Evolutionary conservation across 2,113 vertebrate genomes (phyloP).

Genomic region (Origma solitaria): DNA sequence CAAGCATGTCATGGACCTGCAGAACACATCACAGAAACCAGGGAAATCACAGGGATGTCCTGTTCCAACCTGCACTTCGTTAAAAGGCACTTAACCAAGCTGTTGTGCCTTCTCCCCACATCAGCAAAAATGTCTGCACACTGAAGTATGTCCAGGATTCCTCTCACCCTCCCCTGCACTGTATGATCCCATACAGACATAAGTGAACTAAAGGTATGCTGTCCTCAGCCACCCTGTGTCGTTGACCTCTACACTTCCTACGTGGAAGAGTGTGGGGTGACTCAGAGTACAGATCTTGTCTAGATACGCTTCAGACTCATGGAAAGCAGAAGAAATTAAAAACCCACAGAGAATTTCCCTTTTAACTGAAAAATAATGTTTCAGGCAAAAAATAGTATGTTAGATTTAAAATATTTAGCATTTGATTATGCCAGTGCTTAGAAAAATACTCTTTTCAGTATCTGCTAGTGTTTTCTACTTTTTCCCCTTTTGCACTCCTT

Average conservation of each 20-base stretch:
- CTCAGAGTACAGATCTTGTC: background rate
- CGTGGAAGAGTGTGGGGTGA: fast-evolving
- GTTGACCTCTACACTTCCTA: background rate
- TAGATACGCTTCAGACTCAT: background rate
- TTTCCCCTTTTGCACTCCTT: background rate
- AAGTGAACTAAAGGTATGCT: background rate
- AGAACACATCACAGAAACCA: background rate
- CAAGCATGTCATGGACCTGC: background rate
- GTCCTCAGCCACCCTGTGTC: background rate
- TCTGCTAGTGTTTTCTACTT: background rate
- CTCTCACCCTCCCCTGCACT: background rate
- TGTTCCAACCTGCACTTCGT: fast-evolving
- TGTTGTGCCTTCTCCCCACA: background rate
- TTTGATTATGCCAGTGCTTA: background rate
- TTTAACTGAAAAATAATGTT: background rate
- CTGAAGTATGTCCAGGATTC: background rate
- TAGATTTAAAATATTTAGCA: background rate
- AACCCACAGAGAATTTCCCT: slow-evolving; percentile 1
- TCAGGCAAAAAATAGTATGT: background rate
- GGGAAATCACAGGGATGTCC: background rate
- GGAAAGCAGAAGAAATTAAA: slow-evolving; percentile 7
- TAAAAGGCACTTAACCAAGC: background rate
- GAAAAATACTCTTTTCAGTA: background rate
- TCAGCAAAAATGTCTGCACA: background rate
- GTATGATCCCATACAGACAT: background rate